Evolutionary conservation across 2,797 vertebrate genomes (phyloP), one percentile per base, ranked within the genome.

Genomic region (Xenops minutus): DNA sequence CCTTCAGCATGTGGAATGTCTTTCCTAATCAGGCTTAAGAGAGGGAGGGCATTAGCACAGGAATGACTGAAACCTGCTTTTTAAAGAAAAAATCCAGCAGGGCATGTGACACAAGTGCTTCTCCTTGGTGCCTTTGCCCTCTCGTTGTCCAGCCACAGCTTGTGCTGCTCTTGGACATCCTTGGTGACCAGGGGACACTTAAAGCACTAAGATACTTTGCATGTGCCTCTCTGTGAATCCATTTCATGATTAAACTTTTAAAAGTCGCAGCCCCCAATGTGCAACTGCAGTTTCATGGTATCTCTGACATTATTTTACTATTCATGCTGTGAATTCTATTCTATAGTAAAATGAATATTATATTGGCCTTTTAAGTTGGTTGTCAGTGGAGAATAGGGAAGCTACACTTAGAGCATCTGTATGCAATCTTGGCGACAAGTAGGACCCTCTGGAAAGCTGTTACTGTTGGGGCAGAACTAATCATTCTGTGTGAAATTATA

Each of bases 401-500:
- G 91, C 77, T 93, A 27, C 92, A 66, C 92, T 91, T 92, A 7
- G 12, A 95, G 85, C 95, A 95, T 95, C 89, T 91, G 77, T 92
- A 77, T 73, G 87, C 91, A 86, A 68, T 95, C 85, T 96, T 91
- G 82, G 77, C 1, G 55, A 95, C 93, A 86, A 96, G 95, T 75
- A 93, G 95, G 95, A 95, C 89, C 96, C 94, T 96, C 94, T 96
- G 88, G 95, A 96, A 97, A 96, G 95, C 95, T 92, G 94, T 97
- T 96, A 96, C 95, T 95, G 83, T 89, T 96, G 95, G 95, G 95
- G 96, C 95, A 97, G 96, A 97, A 95, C 95, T 96, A 97, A 96
- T 96, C 94, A 96, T 95, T 96, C 92, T 41, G 37, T 95, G 91
- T 94, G 92, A 95, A 96, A 93, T 97, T 97, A 86, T 95, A 71